These are phyloP conservation scores for Monopis laevigella DNA, from an alignment of 2,888 invertebrate genomes.

Conservation along the genomic window DNA sequence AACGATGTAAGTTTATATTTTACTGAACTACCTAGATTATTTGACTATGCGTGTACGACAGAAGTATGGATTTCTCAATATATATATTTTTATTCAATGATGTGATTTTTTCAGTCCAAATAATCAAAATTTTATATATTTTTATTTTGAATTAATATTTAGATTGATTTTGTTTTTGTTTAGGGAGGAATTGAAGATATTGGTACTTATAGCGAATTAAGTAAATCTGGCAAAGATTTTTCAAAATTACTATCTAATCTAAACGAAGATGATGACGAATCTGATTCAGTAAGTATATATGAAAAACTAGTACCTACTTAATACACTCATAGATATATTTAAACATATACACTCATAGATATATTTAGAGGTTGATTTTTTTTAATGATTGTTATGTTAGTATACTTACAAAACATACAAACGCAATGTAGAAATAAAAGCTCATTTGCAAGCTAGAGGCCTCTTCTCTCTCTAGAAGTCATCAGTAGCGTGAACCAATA, in stretches of 20 bases:
- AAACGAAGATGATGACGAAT: conserved; percentile 32
- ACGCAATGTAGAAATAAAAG: conserved; percentile 12
- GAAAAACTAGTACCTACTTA: too few relatives aligned
- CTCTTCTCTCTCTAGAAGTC: too few relatives aligned
- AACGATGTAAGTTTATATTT: conserved; percentile 50
- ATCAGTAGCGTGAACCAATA: too few relatives aligned
- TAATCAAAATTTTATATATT: background rate
- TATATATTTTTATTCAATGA: too few relatives aligned
- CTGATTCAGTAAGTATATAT: too few relatives aligned
- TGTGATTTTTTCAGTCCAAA: background rate
- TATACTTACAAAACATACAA: background rate
- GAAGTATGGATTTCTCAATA: too few relatives aligned
- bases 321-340: too few relatives aligned
- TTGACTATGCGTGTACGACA: too few relatives aligned
- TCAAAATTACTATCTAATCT: conserved; percentile 35
- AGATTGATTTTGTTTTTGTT: conserved; percentile 17
- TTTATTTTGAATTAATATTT: conserved; percentile 5
- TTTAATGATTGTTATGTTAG: background rate
- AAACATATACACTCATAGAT: too few relatives aligned
- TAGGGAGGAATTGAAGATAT: conserved; percentile 68
- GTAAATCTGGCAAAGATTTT: conserved; percentile 61
- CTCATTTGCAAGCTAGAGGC: too few relatives aligned
- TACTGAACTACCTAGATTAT: too few relatives aligned
- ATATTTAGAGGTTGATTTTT: too few relatives aligned
- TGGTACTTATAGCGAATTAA: conserved; percentile 67